Percentiles rank a stretch among this genome's conserved stretches.
phyloP scores from a whole-genome alignment of 2,113 vertebrate species.

The Oryzias javanicus region DNA sequence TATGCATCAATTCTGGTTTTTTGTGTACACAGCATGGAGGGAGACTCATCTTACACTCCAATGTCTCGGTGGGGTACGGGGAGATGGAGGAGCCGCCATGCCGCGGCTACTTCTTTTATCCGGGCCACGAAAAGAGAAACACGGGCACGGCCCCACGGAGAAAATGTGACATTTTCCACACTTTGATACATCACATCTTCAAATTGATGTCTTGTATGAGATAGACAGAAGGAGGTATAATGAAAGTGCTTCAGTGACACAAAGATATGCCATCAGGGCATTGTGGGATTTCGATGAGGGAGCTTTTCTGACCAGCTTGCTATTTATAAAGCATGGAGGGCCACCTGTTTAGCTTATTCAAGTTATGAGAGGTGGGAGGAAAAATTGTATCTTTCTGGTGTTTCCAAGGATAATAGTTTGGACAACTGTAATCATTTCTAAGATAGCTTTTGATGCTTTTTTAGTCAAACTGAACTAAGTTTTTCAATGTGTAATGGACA shows the following conservation, averaged over 20 bases:
- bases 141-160: slow-evolving; percentile 69
- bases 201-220: slow-evolving; percentile 84
- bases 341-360: slow-evolving; percentile 55
- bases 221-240: slow-evolving; percentile 76
- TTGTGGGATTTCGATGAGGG: slow-evolving; percentile 41
- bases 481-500: slow-evolving; percentile 31
- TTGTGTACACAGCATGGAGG: slow-evolving; percentile 88
- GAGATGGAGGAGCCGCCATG: slow-evolving; percentile 86
- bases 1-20: slow-evolving; percentile 70
- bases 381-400: slow-evolving; percentile 26
- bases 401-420: slow-evolving; percentile 30
- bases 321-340: slow-evolving; percentile 36
- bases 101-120: slow-evolving; percentile 77
- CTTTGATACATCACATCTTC: slow-evolving; percentile 84
- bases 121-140: slow-evolving; percentile 80
- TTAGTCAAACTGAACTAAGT: slow-evolving; percentile 24
- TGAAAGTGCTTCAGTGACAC: slow-evolving; percentile 75
- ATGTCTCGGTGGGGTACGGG: slow-evolving; percentile 85
- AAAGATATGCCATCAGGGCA: slow-evolving; percentile 71
- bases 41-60: slow-evolving; percentile 90
- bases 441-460: slow-evolving; percentile 39
- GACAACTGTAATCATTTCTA: slow-evolving; percentile 29
- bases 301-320: slow-evolving; percentile 57
- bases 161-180: slow-evolving; percentile 87
- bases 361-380: slow-evolving; percentile 26